These are phyloP conservation scores for Geodia barretti DNA, from an alignment of 37 sponge, comb jelly and placozoan genomes.

Conservation along the genomic window DNA sequence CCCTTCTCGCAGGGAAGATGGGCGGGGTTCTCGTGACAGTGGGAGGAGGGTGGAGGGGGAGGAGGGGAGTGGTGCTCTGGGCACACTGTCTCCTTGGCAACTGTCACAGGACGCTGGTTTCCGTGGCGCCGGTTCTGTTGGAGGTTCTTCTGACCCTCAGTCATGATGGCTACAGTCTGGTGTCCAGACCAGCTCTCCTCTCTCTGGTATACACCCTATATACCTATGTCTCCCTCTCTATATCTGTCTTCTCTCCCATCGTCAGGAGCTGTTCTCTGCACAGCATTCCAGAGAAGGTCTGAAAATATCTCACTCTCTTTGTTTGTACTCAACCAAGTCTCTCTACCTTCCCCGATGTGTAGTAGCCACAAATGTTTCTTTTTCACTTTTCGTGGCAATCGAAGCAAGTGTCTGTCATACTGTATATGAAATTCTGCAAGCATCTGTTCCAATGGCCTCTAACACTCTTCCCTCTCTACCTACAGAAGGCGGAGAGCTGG, in stretches of 20 bases:
- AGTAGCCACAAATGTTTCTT: too few relatives aligned
- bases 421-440: too few relatives aligned
- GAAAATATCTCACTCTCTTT: not conserved
- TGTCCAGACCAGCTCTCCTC: conserved; percentile 15
- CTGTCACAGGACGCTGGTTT: conserved; percentile 34
- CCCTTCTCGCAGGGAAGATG: conserved; percentile 30
- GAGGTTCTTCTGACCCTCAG: conserved; percentile 49
- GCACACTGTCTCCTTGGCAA: conserved; percentile 44
- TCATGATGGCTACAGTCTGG: conserved; percentile 27
- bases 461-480: too few relatives aligned
- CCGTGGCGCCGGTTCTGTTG: conserved; percentile 25
- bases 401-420: too few relatives aligned
- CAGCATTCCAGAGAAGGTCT: not conserved
- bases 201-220: not conserved
- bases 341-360: too few relatives aligned
- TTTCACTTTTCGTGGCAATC: too few relatives aligned
- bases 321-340: not conserved
- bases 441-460: too few relatives aligned
- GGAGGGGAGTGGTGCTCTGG: conserved; percentile 44
- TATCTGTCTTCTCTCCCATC: not conserved
- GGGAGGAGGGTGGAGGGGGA: conserved; percentile 53
- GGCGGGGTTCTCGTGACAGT: conserved; percentile 14
- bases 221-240: not conserved
- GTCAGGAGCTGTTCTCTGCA: not conserved
- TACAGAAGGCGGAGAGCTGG: conserved; percentile 7